A percentile compares a stretch with the other conserved stretches of the same genome.
phyloP scores from a whole-genome alignment of 2,113 vertebrate genomes.

The Okapia johnstoni region DNA sequence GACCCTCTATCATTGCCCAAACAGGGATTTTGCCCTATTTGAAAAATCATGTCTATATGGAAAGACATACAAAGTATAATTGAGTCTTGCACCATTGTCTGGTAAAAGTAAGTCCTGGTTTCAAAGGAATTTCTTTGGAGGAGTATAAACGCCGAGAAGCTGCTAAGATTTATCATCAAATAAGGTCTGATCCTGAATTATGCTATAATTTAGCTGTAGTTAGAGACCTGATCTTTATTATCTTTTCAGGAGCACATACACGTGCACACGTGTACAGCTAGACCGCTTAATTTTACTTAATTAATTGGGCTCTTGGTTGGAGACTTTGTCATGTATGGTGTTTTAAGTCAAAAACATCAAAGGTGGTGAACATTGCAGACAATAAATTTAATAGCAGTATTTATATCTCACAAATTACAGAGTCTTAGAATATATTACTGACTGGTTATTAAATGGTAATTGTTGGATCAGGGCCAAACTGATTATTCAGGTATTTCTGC shows the following conservation, averaged over 20 bases:
- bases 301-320: slow-evolving; percentile 40
- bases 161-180: slow-evolving; percentile 47
- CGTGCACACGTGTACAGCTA: neutral
- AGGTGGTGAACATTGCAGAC: neutral
- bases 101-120: slow-evolving; percentile 13
- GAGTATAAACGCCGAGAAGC: slow-evolving; percentile 18
- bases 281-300: slow-evolving; percentile 27
- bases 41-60: slow-evolving; percentile 39
- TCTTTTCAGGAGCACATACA: slow-evolving; percentile 1
- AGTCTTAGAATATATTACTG: slow-evolving; percentile 26
- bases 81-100: neutral
- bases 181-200: slow-evolving; percentile 25
- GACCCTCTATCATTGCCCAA: slow-evolving; percentile 8
- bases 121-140: slow-evolving; percentile 47
- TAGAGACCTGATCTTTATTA: slow-evolving; percentile 33
- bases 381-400: slow-evolving; percentile 40
- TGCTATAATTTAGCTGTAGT: neutral
- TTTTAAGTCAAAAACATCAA: slow-evolving; percentile 48
- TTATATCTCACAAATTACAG: slow-evolving; percentile 51
- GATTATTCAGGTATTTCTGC: slow-evolving; percentile 37
- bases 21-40: slow-evolving; percentile 5
- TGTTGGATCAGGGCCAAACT: neutral
- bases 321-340: neutral
- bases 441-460: slow-evolving; percentile 34
- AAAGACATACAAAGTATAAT: slow-evolving; percentile 28